Evolutionary conservation across 2,113 vertebrate species (phyloP).

Genomic region (Neomonachus schauinslandi): DNA sequence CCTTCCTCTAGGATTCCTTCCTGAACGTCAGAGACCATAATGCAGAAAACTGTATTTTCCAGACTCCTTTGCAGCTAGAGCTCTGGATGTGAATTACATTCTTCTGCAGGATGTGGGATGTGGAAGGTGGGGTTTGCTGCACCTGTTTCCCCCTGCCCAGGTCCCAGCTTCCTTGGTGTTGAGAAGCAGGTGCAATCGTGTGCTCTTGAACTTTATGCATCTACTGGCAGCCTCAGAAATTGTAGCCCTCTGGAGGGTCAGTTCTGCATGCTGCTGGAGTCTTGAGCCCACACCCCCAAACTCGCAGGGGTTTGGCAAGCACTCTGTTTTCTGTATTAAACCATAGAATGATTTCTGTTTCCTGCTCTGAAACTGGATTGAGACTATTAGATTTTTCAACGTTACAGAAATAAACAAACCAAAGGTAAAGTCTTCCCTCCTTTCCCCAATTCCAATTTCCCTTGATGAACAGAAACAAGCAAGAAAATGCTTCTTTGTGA

Average conservation of each 20-base stretch:
- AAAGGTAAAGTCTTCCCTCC: not conserved
- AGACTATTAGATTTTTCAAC: not conserved
- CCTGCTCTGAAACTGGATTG: not conserved
- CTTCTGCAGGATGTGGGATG: not conserved
- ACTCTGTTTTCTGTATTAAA: not conserved
- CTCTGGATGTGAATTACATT: not conserved
- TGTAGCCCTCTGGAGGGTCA: not conserved
- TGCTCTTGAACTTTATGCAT: not conserved
- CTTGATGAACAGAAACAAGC: not conserved
- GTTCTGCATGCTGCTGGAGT: not conserved
- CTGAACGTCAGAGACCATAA: not conserved
- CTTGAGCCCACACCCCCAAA: not conserved
- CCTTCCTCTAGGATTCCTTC: not conserved
- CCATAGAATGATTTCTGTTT: not conserved
- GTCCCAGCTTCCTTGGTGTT: not conserved
- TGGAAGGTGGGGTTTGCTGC: no score
- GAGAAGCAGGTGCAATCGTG: accelerated
- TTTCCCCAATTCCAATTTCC: not conserved
- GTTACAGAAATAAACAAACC: not conserved
- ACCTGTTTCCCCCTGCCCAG: accelerated
- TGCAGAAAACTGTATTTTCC: not conserved
- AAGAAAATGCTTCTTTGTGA: not conserved
- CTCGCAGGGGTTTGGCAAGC: not conserved
- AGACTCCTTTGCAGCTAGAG: not conserved
- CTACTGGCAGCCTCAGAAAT: not conserved